phyloP scores from a whole-genome alignment of 2,888 invertebrate species.

The Drosophila putrida region DNA sequence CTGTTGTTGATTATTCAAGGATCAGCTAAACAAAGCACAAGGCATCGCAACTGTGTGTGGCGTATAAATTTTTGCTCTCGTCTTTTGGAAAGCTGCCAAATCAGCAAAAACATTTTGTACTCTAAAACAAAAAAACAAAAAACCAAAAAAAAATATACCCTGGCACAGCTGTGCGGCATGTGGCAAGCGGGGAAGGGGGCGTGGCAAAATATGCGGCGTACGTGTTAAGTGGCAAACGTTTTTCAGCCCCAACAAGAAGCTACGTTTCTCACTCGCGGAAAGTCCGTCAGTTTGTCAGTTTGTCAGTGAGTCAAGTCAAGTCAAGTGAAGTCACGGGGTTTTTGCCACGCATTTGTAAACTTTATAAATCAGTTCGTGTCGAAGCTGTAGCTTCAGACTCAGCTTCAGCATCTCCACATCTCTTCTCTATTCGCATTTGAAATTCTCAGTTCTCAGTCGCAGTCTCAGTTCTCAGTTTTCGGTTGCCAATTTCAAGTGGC shows the following conservation, averaged over 20 bases:
- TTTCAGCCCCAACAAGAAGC: conserved; percentile 62
- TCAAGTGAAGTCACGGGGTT: conserved; percentile 77
- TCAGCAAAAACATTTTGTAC: conserved; percentile 72
- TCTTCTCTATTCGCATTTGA: conserved; percentile 9
- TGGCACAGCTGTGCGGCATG: conserved; percentile 12
- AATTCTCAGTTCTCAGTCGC: conserved; percentile 13
- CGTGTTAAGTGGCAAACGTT: conserved; percentile 80
- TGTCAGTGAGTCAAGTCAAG: conserved; percentile 54
- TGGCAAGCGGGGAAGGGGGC: conserved; percentile 15
- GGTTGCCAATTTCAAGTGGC: conserved; percentile 26
- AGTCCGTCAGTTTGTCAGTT: conserved; percentile 44
- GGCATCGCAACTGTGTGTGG: conserved; percentile 63
- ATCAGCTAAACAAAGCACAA: conserved; percentile 80
- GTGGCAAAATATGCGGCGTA: conserved; percentile 80
- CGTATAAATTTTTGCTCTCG: conserved; percentile 66
- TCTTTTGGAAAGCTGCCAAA: conserved; percentile 61
- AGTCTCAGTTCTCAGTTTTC: not conserved
- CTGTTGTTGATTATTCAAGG: conserved; percentile 80
- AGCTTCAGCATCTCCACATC: conserved; percentile 5
- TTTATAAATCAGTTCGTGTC: conserved; percentile 80
- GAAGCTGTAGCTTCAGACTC: conserved; percentile 61
- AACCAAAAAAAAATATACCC: conserved; percentile 18
- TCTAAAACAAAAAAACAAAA: conserved; percentile 59
- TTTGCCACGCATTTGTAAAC: conserved; percentile 81
- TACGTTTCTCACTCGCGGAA: not conserved